phyloP scores from a whole-genome alignment of 2,113 vertebrate genomes.

The Tyrannus savana region DNA sequence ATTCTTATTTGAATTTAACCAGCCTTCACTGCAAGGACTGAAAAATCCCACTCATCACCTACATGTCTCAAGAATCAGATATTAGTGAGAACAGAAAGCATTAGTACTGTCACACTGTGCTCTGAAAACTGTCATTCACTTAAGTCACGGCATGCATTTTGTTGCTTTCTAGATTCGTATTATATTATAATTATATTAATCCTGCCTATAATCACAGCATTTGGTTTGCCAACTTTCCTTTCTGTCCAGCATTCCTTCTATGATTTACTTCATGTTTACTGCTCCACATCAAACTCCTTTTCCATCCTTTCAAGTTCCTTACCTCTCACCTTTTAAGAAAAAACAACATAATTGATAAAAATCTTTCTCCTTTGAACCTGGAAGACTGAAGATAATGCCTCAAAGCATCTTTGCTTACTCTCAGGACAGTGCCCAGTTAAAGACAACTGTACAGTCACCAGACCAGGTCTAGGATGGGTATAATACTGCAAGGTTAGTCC shows the following conservation, averaged over 20 bases:
- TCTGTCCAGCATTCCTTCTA: not conserved
- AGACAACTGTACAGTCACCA: not conserved
- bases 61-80: not conserved
- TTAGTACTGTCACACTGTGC: not conserved
- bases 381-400: not conserved
- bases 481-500: not conserved
- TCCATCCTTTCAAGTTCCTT: not conserved
- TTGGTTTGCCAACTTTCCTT: not conserved
- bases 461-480: not conserved
- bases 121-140: not conserved
- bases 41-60: not conserved
- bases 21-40: not conserved
- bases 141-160: rapidly evolving
- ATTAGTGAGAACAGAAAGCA: not conserved
- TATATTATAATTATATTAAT: not conserved
- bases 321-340: not conserved
- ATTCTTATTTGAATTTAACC: not conserved
- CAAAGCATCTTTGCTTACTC: not conserved
- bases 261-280: not conserved
- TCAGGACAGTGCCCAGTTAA: not conserved
- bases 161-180: not conserved
- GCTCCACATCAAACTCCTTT: not conserved
- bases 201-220: not conserved
- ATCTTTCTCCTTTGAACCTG: not conserved
- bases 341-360: not conserved